These are phyloP conservation scores for Antrozous pallidus DNA, from an alignment of 2,797 vertebrate species.

Conservation along the genomic window DNA sequence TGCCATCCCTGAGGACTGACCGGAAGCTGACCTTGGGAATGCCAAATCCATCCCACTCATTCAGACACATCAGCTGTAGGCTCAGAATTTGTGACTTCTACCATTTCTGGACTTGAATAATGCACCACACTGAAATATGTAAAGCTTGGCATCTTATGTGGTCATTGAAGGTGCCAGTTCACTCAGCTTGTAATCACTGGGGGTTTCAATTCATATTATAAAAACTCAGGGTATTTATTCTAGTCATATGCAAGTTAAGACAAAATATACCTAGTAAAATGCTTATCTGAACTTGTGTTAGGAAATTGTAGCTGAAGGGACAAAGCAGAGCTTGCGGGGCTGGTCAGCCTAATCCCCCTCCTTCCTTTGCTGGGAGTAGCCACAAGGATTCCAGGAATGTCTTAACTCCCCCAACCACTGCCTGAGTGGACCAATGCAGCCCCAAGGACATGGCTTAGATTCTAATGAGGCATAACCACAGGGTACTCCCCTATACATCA, in stretches of 20 bases:
- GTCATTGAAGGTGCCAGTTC: background rate
- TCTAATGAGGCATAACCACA: too few species aligned
- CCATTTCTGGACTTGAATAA: background rate
- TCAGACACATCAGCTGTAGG: background rate
- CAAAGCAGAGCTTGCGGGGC: too few species aligned
- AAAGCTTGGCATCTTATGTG: background rate
- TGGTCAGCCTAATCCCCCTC: too few species aligned
- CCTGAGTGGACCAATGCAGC: too few species aligned
- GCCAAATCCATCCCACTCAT: background rate
- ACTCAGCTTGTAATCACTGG: background rate
- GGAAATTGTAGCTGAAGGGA: too few species aligned
- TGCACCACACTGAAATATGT: background rate
- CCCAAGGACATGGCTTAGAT: too few species aligned
- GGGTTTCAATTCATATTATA: background rate
- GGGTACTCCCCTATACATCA: too few species aligned
- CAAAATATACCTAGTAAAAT: conserved; percentile 40
- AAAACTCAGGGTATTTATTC: conserved; percentile 27
- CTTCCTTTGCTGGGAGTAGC: too few species aligned
- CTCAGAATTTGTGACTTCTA: background rate
- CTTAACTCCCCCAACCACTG: too few species aligned
- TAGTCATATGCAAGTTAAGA: background rate
- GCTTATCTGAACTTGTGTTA: background rate
- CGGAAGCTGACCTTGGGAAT: background rate
- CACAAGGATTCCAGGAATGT: too few species aligned
- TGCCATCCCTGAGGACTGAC: background rate